phyloP scores from a whole-genome alignment of 1,140 invertebrate species.

The Aphelenchoides besseyi region DNA sequence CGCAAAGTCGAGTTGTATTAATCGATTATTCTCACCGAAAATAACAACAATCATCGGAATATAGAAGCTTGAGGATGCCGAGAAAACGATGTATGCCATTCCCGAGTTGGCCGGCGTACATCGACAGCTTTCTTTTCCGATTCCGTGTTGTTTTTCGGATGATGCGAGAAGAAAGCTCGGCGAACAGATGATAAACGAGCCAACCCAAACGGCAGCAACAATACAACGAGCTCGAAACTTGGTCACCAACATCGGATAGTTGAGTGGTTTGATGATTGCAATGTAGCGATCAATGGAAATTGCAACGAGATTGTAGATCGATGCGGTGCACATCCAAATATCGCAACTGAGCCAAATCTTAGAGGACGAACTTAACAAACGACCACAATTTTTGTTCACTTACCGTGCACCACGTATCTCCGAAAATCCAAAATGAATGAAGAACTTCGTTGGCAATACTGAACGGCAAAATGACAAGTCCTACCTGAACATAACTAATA shows the following conservation, averaged over 20 bases:
- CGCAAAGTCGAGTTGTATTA: not conserved
- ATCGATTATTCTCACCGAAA: slow-evolving; percentile 69
- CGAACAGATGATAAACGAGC: slow-evolving; percentile 88
- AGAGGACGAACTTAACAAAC: slow-evolving; percentile 68
- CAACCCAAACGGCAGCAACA: slow-evolving; percentile 85
- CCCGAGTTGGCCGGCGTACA: slow-evolving; percentile 70
- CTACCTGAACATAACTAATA: slow-evolving; percentile 43
- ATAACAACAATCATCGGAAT: slow-evolving; percentile 92
- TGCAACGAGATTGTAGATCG: slow-evolving; percentile 89
- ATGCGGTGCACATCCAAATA: slow-evolving; percentile 90
- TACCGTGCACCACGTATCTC: slow-evolving; percentile 61
- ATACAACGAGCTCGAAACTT: slow-evolving; percentile 81
- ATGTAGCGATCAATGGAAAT: slow-evolving; percentile 77
- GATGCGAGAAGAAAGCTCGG: slow-evolving; percentile 57
- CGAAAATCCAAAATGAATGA: slow-evolving; percentile 59
- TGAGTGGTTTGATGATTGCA: slow-evolving; percentile 95
- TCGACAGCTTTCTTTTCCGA: slow-evolving; percentile 47
- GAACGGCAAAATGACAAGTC: slow-evolving; percentile 61
- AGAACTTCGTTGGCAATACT: slow-evolving; percentile 62
- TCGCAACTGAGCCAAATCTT: slow-evolving; percentile 95
- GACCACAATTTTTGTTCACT: not conserved
- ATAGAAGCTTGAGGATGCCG: slow-evolving; percentile 89
- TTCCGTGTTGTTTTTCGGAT: slow-evolving; percentile 41
- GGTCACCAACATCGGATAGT: slow-evolving; percentile 91
- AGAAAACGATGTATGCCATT: slow-evolving; percentile 88